A percentile compares a stretch with the other conserved stretches of the same genome.
Evolutionary conservation across 1,140 invertebrate species (phyloP).

Genomic region (Amyelois transitella): DNA sequence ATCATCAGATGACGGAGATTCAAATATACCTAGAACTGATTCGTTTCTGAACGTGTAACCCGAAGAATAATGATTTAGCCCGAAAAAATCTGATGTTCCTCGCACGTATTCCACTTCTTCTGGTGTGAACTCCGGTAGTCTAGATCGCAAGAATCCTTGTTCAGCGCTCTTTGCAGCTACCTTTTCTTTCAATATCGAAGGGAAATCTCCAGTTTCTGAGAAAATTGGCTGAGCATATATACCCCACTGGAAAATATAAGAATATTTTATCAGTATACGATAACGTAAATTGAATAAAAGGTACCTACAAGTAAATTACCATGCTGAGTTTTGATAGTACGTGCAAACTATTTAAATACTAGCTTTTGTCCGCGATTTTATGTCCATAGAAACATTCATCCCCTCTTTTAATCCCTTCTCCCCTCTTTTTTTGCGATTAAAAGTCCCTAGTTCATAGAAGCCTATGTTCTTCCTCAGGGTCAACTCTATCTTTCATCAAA

Average conservation of each 20-base stretch:
- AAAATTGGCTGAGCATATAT: conserved; percentile 74
- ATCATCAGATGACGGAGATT: conserved; percentile 31
- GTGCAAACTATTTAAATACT: too few relatives aligned
- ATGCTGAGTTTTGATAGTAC: too few relatives aligned
- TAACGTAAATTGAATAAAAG: too few relatives aligned
- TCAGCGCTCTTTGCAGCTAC: conserved; percentile 67
- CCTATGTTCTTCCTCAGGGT: too few relatives aligned
- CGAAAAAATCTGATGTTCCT: conserved; percentile 76
- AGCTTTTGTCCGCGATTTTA: too few relatives aligned
- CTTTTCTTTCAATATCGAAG: conserved; percentile 70
- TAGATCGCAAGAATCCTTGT: conserved; percentile 61
- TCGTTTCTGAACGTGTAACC: conserved; percentile 38
- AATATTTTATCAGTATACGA: too few relatives aligned
- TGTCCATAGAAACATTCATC: too few relatives aligned
- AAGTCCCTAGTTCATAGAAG: too few relatives aligned
- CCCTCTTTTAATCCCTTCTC: too few relatives aligned
- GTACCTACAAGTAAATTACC: too few relatives aligned
- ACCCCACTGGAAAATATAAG: conserved; percentile 41
- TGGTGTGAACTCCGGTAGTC: conserved; percentile 54
- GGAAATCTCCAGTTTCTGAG: conserved; percentile 76
- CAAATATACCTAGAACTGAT: conserved; percentile 19
- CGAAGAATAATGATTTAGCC: conserved; percentile 76
- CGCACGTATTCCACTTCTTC: conserved; percentile 37
- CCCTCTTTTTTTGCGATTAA: too few relatives aligned
- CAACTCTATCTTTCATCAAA: too few relatives aligned